Conservation (phyloP, 2,797 vertebrate species). For the Lagodon rhomboides region DNA sequence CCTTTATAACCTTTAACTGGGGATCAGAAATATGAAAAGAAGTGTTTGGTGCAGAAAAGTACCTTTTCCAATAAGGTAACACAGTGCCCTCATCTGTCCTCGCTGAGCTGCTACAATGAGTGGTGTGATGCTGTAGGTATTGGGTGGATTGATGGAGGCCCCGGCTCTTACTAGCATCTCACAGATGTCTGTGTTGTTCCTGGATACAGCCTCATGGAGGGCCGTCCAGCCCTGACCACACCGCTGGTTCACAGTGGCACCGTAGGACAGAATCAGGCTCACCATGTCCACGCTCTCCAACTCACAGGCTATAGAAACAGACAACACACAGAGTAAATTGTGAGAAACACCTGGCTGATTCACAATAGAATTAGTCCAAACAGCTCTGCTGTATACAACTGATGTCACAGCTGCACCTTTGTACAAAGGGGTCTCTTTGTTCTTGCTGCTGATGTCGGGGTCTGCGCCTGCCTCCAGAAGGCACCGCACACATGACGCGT, state of each 20-base stretch:
- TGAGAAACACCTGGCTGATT: neutral
- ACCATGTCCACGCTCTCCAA: conserved; percentile 88
- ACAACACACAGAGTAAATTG: conserved; percentile 17
- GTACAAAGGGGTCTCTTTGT: conserved; percentile 95
- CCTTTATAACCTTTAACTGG: neutral
- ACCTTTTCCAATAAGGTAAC: conserved; percentile 92
- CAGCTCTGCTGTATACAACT: neutral
- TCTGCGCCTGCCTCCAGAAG: conserved; percentile 94
- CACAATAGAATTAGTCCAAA: neutral
- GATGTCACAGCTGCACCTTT: conserved; percentile 89
- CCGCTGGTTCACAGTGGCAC: conserved; percentile 93
- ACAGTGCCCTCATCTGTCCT: conserved; percentile 88
- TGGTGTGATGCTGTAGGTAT: conserved; percentile 91
- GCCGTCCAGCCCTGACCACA: conserved; percentile 94
- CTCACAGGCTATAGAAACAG: conserved; percentile 89
- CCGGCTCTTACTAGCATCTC: conserved; percentile 90
- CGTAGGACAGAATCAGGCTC: conserved; percentile 87
- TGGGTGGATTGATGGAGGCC: conserved; percentile 90
- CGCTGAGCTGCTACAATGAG: conserved; percentile 93
- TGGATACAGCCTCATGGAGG: conserved; percentile 92
- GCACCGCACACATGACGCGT: conserved; percentile 89
- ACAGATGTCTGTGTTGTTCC: conserved; percentile 90
- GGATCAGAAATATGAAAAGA: neutral
- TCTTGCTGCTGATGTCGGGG: conserved; percentile 94
- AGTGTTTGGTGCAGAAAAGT: conserved; percentile 14